Evolutionary conservation across 2,888 invertebrate genomes (phyloP).

Genomic region (Griposia aprilina): DNA sequence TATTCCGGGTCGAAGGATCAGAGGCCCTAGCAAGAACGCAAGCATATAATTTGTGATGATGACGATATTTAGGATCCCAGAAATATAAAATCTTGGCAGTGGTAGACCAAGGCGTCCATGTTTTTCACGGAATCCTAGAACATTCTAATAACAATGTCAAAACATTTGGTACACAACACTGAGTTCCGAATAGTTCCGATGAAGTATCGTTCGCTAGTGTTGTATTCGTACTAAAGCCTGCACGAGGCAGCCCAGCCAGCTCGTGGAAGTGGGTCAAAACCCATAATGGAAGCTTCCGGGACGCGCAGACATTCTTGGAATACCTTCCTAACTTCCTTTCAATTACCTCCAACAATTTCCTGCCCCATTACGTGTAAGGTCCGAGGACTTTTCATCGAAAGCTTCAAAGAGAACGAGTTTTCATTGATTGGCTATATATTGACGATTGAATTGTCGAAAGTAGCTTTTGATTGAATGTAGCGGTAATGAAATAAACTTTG

Average conservation of each 20-base stretch:
- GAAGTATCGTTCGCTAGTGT: background rate
- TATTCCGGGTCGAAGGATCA: background rate
- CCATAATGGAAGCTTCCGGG: slow-evolving; percentile 32
- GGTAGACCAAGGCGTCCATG: background rate
- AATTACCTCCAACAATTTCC: slow-evolving; percentile 48
- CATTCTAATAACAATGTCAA: background rate
- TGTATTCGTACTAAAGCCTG: background rate
- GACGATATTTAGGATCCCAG: background rate
- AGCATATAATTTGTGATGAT: background rate
- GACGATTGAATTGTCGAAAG: background rate
- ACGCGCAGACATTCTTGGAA: slow-evolving; percentile 22
- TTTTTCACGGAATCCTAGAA: background rate
- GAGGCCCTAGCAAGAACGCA: background rate
- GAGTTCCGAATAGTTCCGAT: too few species aligned
- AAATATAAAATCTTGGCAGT: background rate
- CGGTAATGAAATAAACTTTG: background rate
- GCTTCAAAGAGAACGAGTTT: background rate
- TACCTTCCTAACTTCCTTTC: slow-evolving; percentile 38
- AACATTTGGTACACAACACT: background rate
- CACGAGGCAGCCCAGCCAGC: slow-evolving; percentile 15
- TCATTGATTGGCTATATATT: slow-evolving; percentile 5
- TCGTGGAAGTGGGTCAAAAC: slow-evolving; percentile 10
- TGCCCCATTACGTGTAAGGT: slow-evolving; percentile 17
- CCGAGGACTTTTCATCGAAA: slow-evolving; percentile 13
- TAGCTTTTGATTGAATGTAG: background rate